These are phyloP conservation scores for Mustelus asterias DNA, from an alignment of 2,113 vertebrate genomes.

Conservation along the genomic window DNA sequence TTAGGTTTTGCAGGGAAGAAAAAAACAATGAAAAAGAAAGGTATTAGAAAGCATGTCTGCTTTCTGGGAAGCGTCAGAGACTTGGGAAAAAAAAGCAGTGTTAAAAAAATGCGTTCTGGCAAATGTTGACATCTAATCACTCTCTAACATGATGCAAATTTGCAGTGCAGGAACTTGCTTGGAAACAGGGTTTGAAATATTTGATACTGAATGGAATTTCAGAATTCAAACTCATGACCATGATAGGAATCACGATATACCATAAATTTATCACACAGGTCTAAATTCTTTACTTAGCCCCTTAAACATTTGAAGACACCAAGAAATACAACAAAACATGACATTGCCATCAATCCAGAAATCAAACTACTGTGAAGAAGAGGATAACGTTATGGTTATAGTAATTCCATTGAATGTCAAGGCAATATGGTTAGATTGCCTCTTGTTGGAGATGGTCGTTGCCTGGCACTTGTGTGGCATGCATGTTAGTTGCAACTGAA, in stretches of 20 bases:
- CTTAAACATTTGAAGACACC: background rate
- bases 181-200: background rate
- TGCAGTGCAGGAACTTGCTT: background rate
- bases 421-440: too few species aligned
- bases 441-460: too few species aligned
- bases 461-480: too few species aligned
- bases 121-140: background rate
- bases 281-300: background rate
- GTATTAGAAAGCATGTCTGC: too few species aligned
- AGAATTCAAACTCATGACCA: background rate
- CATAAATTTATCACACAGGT: constrained; percentile 26
- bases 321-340: background rate
- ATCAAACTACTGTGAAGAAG: background rate
- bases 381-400: background rate
- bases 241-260: background rate
- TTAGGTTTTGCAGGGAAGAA: too few species aligned
- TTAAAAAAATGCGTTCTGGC: too few species aligned
- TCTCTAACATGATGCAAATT: background rate
- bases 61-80: too few species aligned
- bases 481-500: too few species aligned
- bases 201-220: constrained; percentile 7
- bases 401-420: too few species aligned
- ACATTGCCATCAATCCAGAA: background rate
- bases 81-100: too few species aligned
- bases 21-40: too few species aligned